Percentiles rank a stretch among this genome's conserved stretches.
phyloP scores from a whole-genome alignment of 2,888 invertebrate genomes.

The Aphodius sticticus region DNA sequence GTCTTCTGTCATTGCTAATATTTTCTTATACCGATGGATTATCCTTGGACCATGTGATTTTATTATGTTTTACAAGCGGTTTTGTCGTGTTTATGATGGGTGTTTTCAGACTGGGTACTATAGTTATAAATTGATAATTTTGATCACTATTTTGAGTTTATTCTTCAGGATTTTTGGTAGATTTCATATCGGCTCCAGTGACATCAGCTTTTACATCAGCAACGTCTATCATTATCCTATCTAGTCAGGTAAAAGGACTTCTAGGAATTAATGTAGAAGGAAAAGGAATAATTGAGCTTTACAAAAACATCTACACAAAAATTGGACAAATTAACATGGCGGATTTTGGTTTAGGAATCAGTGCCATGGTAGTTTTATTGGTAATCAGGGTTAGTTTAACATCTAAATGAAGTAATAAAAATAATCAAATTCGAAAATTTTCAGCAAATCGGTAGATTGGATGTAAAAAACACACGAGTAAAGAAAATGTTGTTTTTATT shows the following conservation, averaged over 20 bases:
- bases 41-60: conserved; percentile 75
- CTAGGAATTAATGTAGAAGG: conserved; percentile 75
- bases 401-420: conserved; percentile 10
- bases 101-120: conserved; percentile 77
- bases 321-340: conserved; percentile 63
- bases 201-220: conserved; percentile 87
- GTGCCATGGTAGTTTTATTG: conserved; percentile 72
- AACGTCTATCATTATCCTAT: conserved; percentile 79
- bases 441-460: conserved; percentile 71
- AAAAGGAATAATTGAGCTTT: conserved; percentile 71
- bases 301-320: conserved; percentile 62
- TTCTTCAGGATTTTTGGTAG: conserved; percentile 79
- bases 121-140: background rate
- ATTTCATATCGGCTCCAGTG: conserved; percentile 84
- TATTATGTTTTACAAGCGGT: conserved; percentile 81
- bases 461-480: conserved; percentile 56
- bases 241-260: conserved; percentile 77
- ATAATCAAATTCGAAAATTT: conserved; percentile 39
- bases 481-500: conserved; percentile 74
- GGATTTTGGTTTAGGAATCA: conserved; percentile 73
- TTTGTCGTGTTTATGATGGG: conserved; percentile 83
- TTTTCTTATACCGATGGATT: conserved; percentile 75
- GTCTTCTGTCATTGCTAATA: conserved; percentile 88
- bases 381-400: conserved; percentile 68
- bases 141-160: conserved; percentile 26